Evolutionary conservation across 2,113 vertebrate species (phyloP).

Genomic region (Eubucco bourcierii): DNA sequence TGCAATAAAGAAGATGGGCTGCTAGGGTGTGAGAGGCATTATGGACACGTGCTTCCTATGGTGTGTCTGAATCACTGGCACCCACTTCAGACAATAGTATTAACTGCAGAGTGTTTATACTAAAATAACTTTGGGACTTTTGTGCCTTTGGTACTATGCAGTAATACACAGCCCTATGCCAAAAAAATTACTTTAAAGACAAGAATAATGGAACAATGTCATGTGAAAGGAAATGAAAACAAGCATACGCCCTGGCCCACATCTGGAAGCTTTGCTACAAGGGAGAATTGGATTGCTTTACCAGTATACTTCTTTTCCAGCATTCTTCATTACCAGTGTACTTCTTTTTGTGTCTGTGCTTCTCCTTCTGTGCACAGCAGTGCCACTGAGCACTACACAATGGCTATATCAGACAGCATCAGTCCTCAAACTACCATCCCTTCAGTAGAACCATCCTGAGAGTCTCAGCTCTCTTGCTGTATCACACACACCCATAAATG

Average conservation of each 20-base stretch:
- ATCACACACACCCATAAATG: neutral
- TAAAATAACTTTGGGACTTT: neutral
- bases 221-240: conserved; percentile 54
- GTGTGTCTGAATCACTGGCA: neutral
- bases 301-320: neutral
- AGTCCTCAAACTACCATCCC: neutral
- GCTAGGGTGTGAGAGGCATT: neutral
- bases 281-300: neutral
- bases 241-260: conserved; percentile 6
- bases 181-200: conserved; percentile 5
- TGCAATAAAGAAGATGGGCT: neutral
- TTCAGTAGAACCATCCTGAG: neutral
- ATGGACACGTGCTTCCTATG: neutral
- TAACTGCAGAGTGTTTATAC: neutral
- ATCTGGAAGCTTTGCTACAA: conserved; percentile 11
- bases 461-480: neutral
- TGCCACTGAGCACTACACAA: neutral
- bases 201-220: conserved; percentile 28
- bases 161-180: neutral
- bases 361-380: neutral
- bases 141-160: neutral
- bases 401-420: neutral
- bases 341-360: neutral
- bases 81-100: neutral
- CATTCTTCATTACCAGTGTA: neutral